Conservation (phyloP, 2,888 invertebrate species). For the Tenodera sinensis region DNA sequence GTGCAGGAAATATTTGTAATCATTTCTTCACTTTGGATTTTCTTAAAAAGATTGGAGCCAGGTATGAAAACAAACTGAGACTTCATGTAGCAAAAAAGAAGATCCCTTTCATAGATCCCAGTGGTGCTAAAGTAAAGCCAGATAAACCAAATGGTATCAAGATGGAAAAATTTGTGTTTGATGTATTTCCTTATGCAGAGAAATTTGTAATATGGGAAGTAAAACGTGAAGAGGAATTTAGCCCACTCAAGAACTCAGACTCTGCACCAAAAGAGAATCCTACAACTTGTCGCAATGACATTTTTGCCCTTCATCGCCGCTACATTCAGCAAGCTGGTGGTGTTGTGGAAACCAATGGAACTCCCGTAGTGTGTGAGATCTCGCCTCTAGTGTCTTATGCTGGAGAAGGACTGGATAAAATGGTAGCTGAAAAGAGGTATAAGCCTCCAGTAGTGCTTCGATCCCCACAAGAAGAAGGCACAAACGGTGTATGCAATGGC, state of each 20-base stretch:
- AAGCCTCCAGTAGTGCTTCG: slow-evolving; percentile 8
- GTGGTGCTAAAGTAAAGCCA: slow-evolving; percentile 70
- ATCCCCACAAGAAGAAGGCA: slow-evolving; percentile 8
- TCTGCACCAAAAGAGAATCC: slow-evolving; percentile 86
- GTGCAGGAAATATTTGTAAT: slow-evolving; percentile 97
- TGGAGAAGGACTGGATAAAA: slow-evolving; percentile 71
- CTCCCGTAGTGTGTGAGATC: slow-evolving; percentile 69
- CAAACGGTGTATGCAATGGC: slow-evolving; percentile 19
- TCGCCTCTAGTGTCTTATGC: slow-evolving; percentile 87
- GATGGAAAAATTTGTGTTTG: slow-evolving; percentile 99
- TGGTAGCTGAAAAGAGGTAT: slow-evolving; percentile 13
- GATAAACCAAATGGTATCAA: slow-evolving; percentile 91
- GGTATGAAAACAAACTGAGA: slow-evolving; percentile 72
- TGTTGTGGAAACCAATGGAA: slow-evolving; percentile 55
- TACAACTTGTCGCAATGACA: slow-evolving; percentile 74
- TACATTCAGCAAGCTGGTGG: slow-evolving; percentile 83
- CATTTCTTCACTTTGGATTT: slow-evolving; percentile 93
- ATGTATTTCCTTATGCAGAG: slow-evolving; percentile 91
- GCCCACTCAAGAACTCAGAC: slow-evolving; percentile 93
- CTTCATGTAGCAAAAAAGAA: slow-evolving; percentile 97
- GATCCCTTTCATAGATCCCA: slow-evolving; percentile 76
- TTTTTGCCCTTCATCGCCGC: slow-evolving; percentile 71
- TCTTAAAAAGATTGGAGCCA: slow-evolving; percentile 65
- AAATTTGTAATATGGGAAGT: slow-evolving; percentile 93
- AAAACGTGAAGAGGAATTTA: slow-evolving; percentile 88